phyloP scores from a whole-genome alignment of 2,888 invertebrate genomes.

The Hofmannophila pseudospretella region DNA sequence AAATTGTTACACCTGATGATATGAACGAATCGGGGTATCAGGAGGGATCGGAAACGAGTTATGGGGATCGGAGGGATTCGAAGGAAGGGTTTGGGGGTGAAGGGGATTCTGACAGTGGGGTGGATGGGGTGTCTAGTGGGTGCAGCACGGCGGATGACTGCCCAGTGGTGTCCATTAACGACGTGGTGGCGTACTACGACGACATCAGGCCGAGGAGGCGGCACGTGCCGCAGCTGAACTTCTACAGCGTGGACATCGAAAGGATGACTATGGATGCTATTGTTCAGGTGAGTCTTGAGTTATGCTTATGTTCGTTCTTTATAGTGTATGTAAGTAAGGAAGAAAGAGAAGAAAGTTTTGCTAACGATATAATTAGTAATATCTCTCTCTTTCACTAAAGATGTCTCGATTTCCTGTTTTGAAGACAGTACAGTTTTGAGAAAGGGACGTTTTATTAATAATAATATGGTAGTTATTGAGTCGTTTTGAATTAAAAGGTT shows the following conservation, averaged over 20 bases:
- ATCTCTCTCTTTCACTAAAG: no score
- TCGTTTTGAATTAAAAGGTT: no score
- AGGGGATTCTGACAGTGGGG: constrained; percentile 73
- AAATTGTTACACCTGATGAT: constrained; percentile 65
- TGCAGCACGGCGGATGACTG: constrained; percentile 78
- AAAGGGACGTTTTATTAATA: no score
- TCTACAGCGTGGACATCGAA: constrained; percentile 68
- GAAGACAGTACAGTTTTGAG: no score
- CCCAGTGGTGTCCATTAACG: constrained; percentile 73
- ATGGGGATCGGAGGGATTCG: constrained; percentile 63
- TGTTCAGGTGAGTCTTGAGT: constrained; percentile 48
- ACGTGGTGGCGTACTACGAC: constrained; percentile 71
- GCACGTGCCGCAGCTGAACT: constrained; percentile 64
- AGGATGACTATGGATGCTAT: constrained; percentile 59
- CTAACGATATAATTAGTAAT: no score
- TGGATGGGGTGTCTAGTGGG: constrained; percentile 78
- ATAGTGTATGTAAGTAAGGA: not conserved
- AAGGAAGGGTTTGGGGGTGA: constrained; percentile 68
- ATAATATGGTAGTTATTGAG: no score
- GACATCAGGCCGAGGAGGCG: constrained; percentile 63
- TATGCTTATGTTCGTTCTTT: not conserved
- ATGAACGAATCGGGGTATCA: constrained; percentile 71
- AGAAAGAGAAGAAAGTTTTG: no score
- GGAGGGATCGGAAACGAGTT: constrained; percentile 67
- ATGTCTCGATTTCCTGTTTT: no score